phyloP scores from a whole-genome alignment of 2,113 vertebrate genomes.

The Sorex fumeus region DNA sequence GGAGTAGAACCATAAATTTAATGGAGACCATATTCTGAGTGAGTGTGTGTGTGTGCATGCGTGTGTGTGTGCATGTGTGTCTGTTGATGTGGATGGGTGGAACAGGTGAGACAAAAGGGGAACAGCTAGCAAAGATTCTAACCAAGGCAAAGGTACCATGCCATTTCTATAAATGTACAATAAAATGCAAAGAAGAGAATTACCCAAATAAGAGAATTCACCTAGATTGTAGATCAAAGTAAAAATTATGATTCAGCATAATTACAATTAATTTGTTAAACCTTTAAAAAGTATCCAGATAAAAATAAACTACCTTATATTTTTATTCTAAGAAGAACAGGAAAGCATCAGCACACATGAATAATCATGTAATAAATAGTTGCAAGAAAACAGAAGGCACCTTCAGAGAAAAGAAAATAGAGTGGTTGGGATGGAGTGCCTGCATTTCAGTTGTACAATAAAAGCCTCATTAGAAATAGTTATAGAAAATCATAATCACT shows the following conservation, averaged over 20 bases:
- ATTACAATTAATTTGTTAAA: constrained; percentile 1
- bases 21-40: background rate
- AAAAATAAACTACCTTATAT: background rate
- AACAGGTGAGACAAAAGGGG: background rate
- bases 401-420: background rate
- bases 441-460: background rate
- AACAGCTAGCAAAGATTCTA: constrained; percentile 47
- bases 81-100: no score
- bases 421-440: background rate
- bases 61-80: background rate
- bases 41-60: background rate
- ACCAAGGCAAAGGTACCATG: no score
- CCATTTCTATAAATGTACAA: no score
- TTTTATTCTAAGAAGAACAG: background rate
- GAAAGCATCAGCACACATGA: background rate
- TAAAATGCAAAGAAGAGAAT: no score
- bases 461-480: background rate
- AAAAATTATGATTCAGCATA: background rate
- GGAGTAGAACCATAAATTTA: constrained; percentile 43
- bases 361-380: background rate
- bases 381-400: background rate
- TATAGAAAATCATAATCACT: background rate
- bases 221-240: background rate
- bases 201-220: background rate
- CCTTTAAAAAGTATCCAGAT: background rate